Evolutionary conservation across 2,113 vertebrate species (phyloP).

Genomic region (Perognathus longimembris): DNA sequence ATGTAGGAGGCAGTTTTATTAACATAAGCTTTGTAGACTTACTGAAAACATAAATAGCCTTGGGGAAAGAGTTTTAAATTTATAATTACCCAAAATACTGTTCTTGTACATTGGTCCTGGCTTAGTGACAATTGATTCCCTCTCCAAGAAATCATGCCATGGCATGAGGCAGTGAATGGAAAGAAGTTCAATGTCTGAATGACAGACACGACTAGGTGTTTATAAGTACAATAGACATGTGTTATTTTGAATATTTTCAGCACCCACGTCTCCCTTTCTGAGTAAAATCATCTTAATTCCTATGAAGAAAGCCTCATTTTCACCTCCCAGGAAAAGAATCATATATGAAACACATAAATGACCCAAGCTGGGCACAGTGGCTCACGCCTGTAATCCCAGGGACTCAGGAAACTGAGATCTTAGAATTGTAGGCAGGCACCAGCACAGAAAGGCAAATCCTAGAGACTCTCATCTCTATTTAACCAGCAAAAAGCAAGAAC

Average conservation of each 20-base stretch:
- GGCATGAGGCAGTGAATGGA: background rate
- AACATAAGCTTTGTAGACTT: constrained; percentile 11
- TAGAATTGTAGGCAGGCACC: too few relatives aligned
- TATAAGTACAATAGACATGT: background rate
- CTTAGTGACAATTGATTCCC: background rate
- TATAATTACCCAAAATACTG: background rate
- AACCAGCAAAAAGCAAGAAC: too few relatives aligned
- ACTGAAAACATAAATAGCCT: constrained; percentile 19
- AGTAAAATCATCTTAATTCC: background rate
- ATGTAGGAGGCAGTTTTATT: background rate
- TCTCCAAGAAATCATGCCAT: background rate
- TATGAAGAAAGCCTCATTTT: background rate
- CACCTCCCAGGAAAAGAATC: too few relatives aligned
- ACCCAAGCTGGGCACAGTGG: too few relatives aligned
- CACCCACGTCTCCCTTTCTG: background rate
- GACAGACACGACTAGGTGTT: background rate
- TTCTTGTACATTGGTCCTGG: background rate
- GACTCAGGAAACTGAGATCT: too few relatives aligned
- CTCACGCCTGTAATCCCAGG: too few relatives aligned
- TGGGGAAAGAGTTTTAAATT: constrained; percentile 6
- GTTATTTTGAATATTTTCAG: background rate
- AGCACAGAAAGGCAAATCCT: too few relatives aligned
- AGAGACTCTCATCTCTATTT: too few relatives aligned
- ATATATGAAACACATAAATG: too few relatives aligned
- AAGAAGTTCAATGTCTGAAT: background rate